Percentiles rank a stretch among this genome's conserved stretches.
phyloP scores from a whole-genome alignment of 2,113 vertebrate species.

The Hipposideros armiger region DNA sequence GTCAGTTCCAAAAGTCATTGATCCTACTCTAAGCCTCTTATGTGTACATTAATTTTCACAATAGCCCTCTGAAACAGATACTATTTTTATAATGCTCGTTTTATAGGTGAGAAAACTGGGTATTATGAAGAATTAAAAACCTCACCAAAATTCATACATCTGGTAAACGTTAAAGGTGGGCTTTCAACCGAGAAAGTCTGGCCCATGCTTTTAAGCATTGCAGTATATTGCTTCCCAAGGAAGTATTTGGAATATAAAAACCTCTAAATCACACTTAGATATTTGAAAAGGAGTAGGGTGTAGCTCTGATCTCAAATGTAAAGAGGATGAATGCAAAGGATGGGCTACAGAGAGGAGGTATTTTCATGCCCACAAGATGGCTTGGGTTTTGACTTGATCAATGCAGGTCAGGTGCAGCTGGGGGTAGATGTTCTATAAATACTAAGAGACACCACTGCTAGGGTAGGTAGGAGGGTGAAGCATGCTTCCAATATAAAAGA shows the following conservation, averaged over 20 bases:
- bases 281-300: not conserved
- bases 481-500: conserved; percentile 34
- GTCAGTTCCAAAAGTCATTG: not conserved
- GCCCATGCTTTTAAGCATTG: not conserved
- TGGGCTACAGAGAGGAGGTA: not conserved
- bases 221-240: not conserved
- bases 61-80: not conserved
- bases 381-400: not conserved
- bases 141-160: not conserved
- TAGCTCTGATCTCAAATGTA: not conserved
- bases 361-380: not conserved
- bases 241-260: not conserved
- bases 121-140: not conserved
- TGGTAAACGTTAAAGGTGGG: not conserved
- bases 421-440: not conserved
- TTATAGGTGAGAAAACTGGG: not conserved
- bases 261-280: not conserved
- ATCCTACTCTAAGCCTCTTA: not conserved
- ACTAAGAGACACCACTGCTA: not conserved
- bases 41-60: not conserved
- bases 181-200: not conserved
- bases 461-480: not conserved
- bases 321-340: not conserved
- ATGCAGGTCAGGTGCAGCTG: not conserved
- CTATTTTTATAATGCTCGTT: not conserved